A percentile compares a stretch with the other conserved stretches of the same genome.
Evolutionary conservation across 2,113 vertebrate genomes (phyloP).

Genomic region (Cathartes aura): DNA sequence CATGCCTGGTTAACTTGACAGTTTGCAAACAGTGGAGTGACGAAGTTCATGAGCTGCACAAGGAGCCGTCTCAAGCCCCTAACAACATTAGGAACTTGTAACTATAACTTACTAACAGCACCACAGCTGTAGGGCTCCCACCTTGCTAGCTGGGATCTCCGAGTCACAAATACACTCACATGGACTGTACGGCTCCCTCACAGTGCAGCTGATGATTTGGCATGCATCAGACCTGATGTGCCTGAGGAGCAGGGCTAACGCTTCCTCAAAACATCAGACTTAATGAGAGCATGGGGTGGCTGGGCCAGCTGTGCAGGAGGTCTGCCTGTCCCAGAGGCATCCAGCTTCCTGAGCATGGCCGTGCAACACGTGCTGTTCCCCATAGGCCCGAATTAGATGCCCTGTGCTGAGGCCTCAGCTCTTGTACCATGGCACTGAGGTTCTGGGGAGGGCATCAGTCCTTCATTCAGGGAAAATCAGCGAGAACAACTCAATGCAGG

Average conservation of each 20-base stretch:
- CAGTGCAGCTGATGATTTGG: background rate
- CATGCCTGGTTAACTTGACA: background rate
- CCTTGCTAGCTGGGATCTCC: background rate
- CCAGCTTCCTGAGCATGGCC: background rate
- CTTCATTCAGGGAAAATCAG: background rate
- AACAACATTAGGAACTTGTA: background rate
- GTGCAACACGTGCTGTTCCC: accelerated
- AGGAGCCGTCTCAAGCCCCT: background rate
- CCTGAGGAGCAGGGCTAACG: accelerated
- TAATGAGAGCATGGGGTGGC: accelerated
- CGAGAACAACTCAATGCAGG: background rate
- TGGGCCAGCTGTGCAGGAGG: background rate
- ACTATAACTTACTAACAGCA: background rate
- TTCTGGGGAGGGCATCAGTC: background rate
- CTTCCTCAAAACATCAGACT: background rate
- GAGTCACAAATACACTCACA: background rate
- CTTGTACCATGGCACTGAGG: background rate
- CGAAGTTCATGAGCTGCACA: background rate
- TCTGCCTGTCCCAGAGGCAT: background rate
- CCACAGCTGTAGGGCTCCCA: background rate
- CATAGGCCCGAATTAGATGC: background rate
- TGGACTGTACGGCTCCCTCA: background rate
- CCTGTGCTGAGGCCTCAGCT: background rate
- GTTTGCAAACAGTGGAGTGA: background rate
- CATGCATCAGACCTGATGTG: background rate